phyloP scores from a whole-genome alignment of 2,888 invertebrate genomes.

The Brenthis ino region DNA sequence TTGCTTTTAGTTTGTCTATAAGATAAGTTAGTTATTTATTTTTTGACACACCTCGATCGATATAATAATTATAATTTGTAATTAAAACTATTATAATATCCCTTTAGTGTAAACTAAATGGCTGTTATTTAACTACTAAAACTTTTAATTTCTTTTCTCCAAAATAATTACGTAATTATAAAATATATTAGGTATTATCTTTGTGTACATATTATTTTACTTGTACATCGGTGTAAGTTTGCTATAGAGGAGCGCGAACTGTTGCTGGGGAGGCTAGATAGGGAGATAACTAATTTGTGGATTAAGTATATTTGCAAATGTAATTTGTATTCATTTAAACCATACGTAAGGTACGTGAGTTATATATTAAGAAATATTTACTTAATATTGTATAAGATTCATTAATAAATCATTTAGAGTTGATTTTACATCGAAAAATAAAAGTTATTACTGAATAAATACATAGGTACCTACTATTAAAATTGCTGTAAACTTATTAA shows the following conservation, averaged over 20 bases:
- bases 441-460: too few species aligned
- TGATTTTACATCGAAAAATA: too few species aligned
- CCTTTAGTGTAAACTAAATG: too few species aligned
- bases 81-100: too few species aligned
- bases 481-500: too few species aligned
- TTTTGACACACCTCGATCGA: too few species aligned
- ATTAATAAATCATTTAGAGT: neutral
- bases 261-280: constrained; percentile 40
- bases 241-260: constrained; percentile 32
- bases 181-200: neutral
- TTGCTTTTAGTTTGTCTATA: too few species aligned
- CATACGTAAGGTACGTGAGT: constrained; percentile 40
- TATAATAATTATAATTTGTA: too few species aligned
- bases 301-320: constrained; percentile 80
- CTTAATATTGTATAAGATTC: neutral
- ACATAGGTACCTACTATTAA: too few species aligned
- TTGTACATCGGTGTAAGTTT: constrained; percentile 19
- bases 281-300: constrained; percentile 71
- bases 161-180: neutral
- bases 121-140: too few species aligned
- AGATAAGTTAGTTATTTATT: too few species aligned
- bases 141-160: too few species aligned
- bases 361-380: constrained; percentile 12
- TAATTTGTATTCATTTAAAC: constrained; percentile 80
- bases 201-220: neutral